phyloP scores from a whole-genome alignment of 2,888 invertebrate species.

The Melikaiella ostensackeni region DNA sequence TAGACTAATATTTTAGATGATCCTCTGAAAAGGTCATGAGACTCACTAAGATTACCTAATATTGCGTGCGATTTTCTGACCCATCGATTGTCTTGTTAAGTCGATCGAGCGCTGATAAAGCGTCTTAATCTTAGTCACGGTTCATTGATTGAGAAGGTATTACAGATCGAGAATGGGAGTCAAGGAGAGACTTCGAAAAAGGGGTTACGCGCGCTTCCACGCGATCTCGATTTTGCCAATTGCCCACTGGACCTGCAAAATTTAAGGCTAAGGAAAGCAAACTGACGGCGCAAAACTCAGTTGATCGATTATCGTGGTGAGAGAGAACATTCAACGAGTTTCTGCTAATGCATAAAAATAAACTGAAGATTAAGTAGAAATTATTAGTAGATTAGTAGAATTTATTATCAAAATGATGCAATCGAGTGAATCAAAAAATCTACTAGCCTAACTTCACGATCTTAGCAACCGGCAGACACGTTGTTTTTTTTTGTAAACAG shows the following conservation, averaged over 20 bases:
- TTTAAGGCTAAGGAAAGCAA: not conserved
- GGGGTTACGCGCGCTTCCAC: slow-evolving; percentile 49
- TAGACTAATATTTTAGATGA: not conserved
- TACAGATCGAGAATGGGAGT: slow-evolving; percentile 50
- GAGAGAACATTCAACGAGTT: not conserved
- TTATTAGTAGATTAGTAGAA: too few relatives aligned
- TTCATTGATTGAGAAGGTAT: slow-evolving; percentile 55
- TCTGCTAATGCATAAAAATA: not conserved
- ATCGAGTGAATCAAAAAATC: too few relatives aligned
- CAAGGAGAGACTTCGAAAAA: slow-evolving; percentile 53
- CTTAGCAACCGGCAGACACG: too few relatives aligned
- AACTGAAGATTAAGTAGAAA: too few relatives aligned
- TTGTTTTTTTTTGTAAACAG: too few relatives aligned
- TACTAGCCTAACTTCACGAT: too few relatives aligned
- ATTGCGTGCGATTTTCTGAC: slow-evolving; percentile 46
- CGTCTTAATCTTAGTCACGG: slow-evolving; percentile 52
- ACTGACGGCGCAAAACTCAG: not conserved
- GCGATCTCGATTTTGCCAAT: slow-evolving; percentile 35
- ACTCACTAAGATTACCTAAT: slow-evolving; percentile 44
- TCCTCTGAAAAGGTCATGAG: not conserved
- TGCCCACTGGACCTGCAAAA: slow-evolving; percentile 7
- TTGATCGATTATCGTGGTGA: not conserved
- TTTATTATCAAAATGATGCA: too few relatives aligned
- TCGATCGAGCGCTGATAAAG: slow-evolving; percentile 50
- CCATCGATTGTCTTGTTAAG: slow-evolving; percentile 51